phyloP scores from a whole-genome alignment of 2,888 invertebrate species.

The Achlya flavicornis region DNA sequence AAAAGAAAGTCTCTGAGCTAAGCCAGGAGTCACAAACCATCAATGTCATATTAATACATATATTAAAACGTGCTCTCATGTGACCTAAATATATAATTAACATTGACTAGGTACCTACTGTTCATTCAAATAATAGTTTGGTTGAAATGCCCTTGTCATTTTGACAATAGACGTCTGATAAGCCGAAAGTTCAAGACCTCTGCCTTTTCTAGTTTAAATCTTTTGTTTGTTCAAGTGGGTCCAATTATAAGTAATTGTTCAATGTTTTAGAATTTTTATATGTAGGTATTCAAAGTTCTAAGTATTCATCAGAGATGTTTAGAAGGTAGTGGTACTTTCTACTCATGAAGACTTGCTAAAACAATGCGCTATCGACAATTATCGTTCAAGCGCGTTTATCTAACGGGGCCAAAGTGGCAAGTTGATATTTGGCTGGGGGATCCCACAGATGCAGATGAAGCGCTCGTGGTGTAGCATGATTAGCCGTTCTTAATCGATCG shows the following conservation, averaged over 20 bases:
- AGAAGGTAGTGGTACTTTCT: too few relatives aligned
- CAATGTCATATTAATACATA: not conserved
- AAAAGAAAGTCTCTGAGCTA: not conserved
- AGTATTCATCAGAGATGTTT: too few relatives aligned
- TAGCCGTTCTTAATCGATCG: too few relatives aligned
- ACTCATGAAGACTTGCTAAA: too few relatives aligned
- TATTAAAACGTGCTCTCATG: not conserved
- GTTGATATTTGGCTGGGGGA: too few relatives aligned
- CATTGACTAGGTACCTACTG: not conserved
- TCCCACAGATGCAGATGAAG: too few relatives aligned
- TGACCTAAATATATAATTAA: conserved; percentile 1
- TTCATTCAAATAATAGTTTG: not conserved
- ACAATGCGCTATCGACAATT: too few relatives aligned
- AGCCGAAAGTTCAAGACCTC: conserved; percentile 11
- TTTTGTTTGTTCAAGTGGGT: not conserved
- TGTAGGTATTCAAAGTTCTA: not conserved
- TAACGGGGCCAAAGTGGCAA: too few relatives aligned
- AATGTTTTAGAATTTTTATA: not conserved
- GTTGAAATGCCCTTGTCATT: conserved; percentile 11
- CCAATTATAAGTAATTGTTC: not conserved
- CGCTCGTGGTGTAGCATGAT: too few relatives aligned
- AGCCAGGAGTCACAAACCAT: conserved; percentile 11
- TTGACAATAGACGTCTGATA: conserved; percentile 2
- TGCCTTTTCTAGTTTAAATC: not conserved
- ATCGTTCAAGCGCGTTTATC: too few relatives aligned